Base-by-base conservation (phyloP, 2,888 invertebrate species). In the Gasteruption jaculator region DNA sequence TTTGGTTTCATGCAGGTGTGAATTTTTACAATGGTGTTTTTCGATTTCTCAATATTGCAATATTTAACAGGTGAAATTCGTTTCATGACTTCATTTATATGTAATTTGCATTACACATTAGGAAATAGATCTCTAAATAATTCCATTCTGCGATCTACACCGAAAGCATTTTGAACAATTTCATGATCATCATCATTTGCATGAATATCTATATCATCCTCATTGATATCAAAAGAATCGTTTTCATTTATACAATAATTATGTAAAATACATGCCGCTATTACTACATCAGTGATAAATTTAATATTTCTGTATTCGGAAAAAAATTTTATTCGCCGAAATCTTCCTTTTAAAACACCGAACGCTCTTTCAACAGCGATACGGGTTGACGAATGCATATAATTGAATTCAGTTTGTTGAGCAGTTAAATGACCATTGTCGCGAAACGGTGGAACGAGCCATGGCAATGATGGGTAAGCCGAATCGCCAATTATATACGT, bases 401-500 rank as follows among this genome's bases (percentile, higher is more conserved):
- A 45, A 41, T 48, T 48, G n/a, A 48, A 45, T 39, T 47, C 38
- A 2, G 5, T 41, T 38, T 45, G 41, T 25, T 45, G 38, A 3
- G 24, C 35, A 19, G 47, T 34, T 35, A 45, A 32, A 12, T 30
- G 30, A 4, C 30, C 30, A 30, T 30, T 30, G 18, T 30, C 30
- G 5, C 30, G 30, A 12, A 30, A 30, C 18, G 30, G 30, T n/a
- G 30, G 30, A 26, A 53, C 40, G 7, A 51, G 38, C 48, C 48
- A 49, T n/a, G 42, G 21, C 12, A 51, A 27, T 4, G 43, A 48
- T 15, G 48, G 48, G 44, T 51, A 53, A 8, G 49, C 49, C 18
- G 50, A 48, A 48, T 53, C 49, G 14, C 49, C 49, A 39, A 51
- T 44, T 16, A 53, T 37, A 36, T 46, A 53, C 21, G 39, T 44